Evolutionary conservation across 1,140 invertebrate genomes (phyloP).

Genomic region (Ceratitis capitata): DNA sequence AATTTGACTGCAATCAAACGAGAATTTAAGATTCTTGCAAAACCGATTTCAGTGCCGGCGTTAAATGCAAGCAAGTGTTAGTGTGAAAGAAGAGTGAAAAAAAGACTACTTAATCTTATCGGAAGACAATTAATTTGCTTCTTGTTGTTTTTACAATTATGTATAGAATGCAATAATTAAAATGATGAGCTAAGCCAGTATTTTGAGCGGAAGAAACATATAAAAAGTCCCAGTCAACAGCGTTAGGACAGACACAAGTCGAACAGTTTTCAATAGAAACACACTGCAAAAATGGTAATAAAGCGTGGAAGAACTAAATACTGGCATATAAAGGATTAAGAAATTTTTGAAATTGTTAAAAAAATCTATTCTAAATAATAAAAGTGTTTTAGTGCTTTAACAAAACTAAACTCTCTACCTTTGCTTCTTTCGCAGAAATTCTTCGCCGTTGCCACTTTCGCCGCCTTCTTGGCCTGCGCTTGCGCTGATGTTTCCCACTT

Average conservation of each 20-base stretch:
- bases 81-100: background rate
- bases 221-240: background rate
- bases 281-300: background rate
- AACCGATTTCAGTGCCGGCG: background rate
- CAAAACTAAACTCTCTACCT: background rate
- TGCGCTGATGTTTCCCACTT: conserved; percentile 40
- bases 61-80: background rate
- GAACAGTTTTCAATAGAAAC: background rate
- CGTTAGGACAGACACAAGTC: background rate
- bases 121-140: no score
- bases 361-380: background rate
- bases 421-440: background rate
- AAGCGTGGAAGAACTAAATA: background rate
- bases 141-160: background rate
- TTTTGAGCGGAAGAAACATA: background rate
- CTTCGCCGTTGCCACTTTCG: background rate
- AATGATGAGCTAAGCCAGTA: background rate
- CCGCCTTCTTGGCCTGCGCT: conserved; percentile 20
- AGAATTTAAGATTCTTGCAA: background rate
- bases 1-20: no score
- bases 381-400: background rate
- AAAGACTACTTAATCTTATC: no score
- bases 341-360: background rate
- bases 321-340: background rate
- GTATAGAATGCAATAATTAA: background rate